Percentiles rank a stretch among this genome's conserved stretches.
phyloP scores from a whole-genome alignment of 2,113 vertebrate genomes.

The Pseudonaja textilis region DNA sequence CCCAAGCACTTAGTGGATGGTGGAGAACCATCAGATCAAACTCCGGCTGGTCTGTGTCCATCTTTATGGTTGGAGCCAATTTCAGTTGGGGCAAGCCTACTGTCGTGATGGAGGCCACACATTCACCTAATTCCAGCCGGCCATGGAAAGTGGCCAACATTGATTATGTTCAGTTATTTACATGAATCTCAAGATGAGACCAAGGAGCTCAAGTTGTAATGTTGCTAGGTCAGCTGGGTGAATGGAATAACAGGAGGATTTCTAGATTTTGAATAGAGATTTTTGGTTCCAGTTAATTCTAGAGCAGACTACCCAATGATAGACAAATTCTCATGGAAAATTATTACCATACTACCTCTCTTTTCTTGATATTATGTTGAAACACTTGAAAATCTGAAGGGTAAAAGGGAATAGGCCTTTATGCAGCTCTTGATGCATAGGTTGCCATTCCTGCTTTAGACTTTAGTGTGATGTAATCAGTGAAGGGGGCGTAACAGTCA shows the following conservation, averaged over 20 bases:
- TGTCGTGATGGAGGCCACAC: not conserved
- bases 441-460: not conserved
- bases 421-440: not conserved
- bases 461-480: not conserved
- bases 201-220: not conserved
- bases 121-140: not conserved
- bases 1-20: not conserved
- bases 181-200: not conserved
- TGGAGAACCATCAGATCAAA: not conserved
- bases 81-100: not conserved
- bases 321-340: not conserved
- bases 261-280: not conserved
- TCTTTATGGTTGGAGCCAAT: not conserved
- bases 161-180: not conserved
- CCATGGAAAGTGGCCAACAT: not conserved
- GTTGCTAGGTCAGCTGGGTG: not conserved
- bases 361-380: not conserved
- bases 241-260: not conserved
- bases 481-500: not conserved
- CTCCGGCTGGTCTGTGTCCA: not conserved
- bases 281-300: not conserved
- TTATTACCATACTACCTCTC: not conserved
- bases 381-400: not conserved
- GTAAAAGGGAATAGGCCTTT: not conserved
- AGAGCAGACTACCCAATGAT: not conserved